Evolutionary conservation across 2,888 invertebrate species (phyloP).

Genomic region (Bellardia bayeri): DNA sequence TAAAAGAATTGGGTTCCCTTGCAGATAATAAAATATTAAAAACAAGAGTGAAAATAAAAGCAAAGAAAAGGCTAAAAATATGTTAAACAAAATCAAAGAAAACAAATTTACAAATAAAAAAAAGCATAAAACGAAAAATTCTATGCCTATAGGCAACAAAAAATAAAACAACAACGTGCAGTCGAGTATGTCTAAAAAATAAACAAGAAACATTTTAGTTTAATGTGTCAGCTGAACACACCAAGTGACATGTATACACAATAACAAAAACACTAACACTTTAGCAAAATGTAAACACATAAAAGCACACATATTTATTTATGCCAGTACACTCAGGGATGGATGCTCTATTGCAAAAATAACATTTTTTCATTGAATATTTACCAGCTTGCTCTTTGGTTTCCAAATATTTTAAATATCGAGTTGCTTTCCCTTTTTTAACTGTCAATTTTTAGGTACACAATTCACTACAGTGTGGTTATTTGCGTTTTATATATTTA

Average conservation of each 20-base stretch:
- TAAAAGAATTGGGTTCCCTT: not conserved
- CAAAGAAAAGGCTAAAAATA: not conserved
- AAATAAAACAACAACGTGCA: slow-evolving; percentile 31
- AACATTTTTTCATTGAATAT: not conserved
- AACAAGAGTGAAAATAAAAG: not conserved
- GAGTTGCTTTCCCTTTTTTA: too few relatives aligned
- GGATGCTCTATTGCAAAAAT: not conserved
- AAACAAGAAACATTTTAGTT: slow-evolving; percentile 34
- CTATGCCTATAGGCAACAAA: slow-evolving; percentile 14
- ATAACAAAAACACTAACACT: slow-evolving; percentile 31
- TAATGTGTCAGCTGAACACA: slow-evolving; percentile 42
- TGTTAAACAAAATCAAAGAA: slow-evolving; percentile 16
- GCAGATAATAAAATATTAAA: not conserved
- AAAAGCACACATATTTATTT: not conserved
- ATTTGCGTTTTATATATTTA: too few relatives aligned
- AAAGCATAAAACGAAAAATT: slow-evolving; percentile 15
- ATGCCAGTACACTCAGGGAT: not conserved
- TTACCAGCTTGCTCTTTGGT: too few relatives aligned
- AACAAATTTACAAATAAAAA: not conserved
- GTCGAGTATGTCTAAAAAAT: slow-evolving; percentile 22
- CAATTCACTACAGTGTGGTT: too few relatives aligned
- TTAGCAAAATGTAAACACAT: slow-evolving; percentile 34
- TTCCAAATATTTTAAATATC: too few relatives aligned
- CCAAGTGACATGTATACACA: not conserved
- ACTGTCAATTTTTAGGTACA: too few relatives aligned